Evolutionary conservation across 2,113 vertebrate species (phyloP).

Genomic region (Indicator indicator): DNA sequence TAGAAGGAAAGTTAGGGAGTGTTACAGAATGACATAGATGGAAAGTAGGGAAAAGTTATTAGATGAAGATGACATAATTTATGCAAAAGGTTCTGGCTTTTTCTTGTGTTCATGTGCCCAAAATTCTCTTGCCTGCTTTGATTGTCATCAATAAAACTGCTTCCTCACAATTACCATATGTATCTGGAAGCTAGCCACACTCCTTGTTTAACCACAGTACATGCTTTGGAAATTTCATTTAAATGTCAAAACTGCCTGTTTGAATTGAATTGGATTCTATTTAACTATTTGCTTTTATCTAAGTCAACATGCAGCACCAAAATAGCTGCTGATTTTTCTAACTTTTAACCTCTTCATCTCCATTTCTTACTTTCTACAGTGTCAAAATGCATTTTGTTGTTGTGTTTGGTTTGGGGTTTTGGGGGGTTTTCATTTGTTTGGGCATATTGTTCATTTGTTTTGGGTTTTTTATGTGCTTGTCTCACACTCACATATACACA

Average conservation of each 20-base stretch:
- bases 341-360: constrained; percentile 35
- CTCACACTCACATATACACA: fast-evolving
- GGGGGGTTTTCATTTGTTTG: too few species aligned
- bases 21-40: neutral
- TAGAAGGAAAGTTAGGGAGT: neutral
- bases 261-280: constrained; percentile 34
- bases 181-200: constrained; percentile 52
- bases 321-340: constrained; percentile 15
- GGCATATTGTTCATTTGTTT: too few species aligned
- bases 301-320: constrained; percentile 41
- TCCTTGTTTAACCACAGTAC: constrained; percentile 41
- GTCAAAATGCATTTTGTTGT: neutral
- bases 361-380: neutral
- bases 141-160: constrained; percentile 49
- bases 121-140: constrained; percentile 40
- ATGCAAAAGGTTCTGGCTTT: neutral
- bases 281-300: constrained; percentile 44
- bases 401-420: too few species aligned
- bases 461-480: neutral
- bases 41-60: neutral
- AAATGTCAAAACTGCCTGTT: constrained; percentile 50
- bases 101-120: neutral
- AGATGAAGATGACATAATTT: neutral
- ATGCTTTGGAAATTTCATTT: constrained; percentile 53
- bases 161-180: constrained; percentile 36